Conservation (phyloP, 2,113 vertebrate species). For the Fregata magnificens region DNA sequence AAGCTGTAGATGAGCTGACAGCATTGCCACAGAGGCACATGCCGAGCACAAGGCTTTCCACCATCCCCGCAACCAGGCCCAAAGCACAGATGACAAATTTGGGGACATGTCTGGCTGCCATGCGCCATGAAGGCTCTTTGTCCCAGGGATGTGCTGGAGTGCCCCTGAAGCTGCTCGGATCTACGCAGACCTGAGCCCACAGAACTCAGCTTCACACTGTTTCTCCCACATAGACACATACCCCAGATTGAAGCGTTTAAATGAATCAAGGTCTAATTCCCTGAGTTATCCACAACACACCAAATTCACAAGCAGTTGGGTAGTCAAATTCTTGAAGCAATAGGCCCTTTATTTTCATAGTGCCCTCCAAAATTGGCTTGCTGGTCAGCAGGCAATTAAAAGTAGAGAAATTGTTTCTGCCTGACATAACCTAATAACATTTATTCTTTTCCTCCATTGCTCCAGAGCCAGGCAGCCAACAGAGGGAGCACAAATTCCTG, state of each 20-base stretch:
- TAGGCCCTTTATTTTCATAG: background rate
- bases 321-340: background rate
- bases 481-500: constrained; percentile 46
- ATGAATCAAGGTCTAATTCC: background rate
- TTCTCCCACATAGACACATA: background rate
- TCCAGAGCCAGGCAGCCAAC: constrained; percentile 29
- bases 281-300: background rate
- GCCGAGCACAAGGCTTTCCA: background rate
- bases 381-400: background rate
- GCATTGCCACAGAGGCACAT: rapidly evolving
- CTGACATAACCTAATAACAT: background rate
- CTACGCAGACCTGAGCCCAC: background rate
- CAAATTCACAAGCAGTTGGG: background rate
- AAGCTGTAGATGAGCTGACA: rapidly evolving
- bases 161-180: rapidly evolving
- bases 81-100: rapidly evolving
- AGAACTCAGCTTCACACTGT: background rate
- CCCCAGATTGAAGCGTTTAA: rapidly evolving
- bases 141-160: background rate
- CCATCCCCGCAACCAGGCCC: background rate
- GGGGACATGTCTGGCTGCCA: rapidly evolving
- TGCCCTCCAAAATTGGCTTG: background rate
- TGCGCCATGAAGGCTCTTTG: background rate
- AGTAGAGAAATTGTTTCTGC: background rate
- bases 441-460: background rate